Percentiles rank a stretch among this genome's conserved stretches.
These are phyloP conservation scores for Cheilosia soror DNA, from an alignment of 2,888 invertebrate genomes.

Conservation along the genomic window DNA sequence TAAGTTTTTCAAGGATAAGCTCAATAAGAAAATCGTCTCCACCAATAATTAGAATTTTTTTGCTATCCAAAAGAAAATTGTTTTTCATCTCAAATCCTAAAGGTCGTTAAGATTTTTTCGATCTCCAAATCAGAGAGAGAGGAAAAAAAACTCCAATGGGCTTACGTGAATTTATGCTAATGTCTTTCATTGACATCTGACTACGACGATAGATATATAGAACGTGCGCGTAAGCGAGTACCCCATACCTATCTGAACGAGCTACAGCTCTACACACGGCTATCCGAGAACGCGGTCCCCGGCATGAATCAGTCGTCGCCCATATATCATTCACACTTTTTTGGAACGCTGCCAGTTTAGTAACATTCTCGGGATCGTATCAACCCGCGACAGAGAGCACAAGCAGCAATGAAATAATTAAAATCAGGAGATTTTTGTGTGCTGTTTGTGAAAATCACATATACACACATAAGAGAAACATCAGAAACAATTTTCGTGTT, in stretches of 20 bases:
- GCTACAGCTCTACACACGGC: constrained; percentile 20
- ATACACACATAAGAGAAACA: constrained; percentile 27
- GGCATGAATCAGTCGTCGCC: constrained; percentile 74
- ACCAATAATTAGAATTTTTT: constrained; percentile 10
- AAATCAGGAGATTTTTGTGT: constrained; percentile 59
- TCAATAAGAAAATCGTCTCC: constrained; percentile 14
- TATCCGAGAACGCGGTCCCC: constrained; percentile 50
- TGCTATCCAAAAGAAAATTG: constrained; percentile 7
- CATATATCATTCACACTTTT: constrained; percentile 75
- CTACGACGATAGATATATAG: constrained; percentile 43
- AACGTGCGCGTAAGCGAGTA: neutral
- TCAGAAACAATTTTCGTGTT: constrained; percentile 69
- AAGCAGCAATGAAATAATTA: constrained; percentile 68
- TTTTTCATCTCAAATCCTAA: constrained; percentile 51
- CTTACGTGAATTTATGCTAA: constrained; percentile 72
- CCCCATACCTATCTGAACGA: constrained; percentile 22
- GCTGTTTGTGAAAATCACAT: constrained; percentile 30
- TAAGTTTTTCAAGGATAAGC: constrained; percentile 33
- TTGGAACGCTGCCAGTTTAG: constrained; percentile 70
- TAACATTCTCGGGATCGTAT: constrained; percentile 66
- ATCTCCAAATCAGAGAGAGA: constrained; percentile 27
- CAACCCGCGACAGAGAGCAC: constrained; percentile 18
- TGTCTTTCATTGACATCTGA: constrained; percentile 73
- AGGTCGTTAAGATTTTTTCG: constrained; percentile 69
- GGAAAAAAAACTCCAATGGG: constrained; percentile 51